Evolutionary conservation across 2,797 vertebrate genomes (phyloP).

Genomic region (Podarcis lilfordi): DNA sequence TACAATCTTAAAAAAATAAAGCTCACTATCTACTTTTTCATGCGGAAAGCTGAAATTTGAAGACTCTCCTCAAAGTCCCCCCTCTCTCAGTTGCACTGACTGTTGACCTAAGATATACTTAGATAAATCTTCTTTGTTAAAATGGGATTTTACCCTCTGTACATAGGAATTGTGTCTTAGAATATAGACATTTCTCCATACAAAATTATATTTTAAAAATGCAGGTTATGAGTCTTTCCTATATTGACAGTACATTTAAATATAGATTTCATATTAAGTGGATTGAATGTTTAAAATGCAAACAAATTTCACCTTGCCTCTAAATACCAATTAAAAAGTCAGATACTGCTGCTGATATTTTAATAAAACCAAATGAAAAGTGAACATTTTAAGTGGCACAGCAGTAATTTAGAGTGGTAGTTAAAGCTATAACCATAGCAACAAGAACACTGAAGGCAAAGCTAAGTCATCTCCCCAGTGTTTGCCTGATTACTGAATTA

Average conservation of each 20-base stretch:
- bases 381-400: slow-evolving; percentile 15
- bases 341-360: slow-evolving; percentile 34
- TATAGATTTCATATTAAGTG: slow-evolving; percentile 38
- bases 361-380: slow-evolving; percentile 44
- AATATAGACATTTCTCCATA: background rate
- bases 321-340: slow-evolving; percentile 40
- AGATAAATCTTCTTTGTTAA: background rate
- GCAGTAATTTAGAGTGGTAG: slow-evolving; percentile 36
- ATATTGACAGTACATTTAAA: slow-evolving; percentile 32
- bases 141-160: background rate
- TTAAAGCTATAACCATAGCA: slow-evolving; percentile 50
- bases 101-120: background rate
- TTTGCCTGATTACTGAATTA: slow-evolving; percentile 42
- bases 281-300: slow-evolving; percentile 13
- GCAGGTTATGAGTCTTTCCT: slow-evolving; percentile 5
- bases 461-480: background rate
- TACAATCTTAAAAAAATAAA: background rate
- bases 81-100: too few relatives aligned
- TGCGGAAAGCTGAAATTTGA: background rate
- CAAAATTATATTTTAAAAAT: background rate
- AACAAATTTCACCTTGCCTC: slow-evolving; percentile 9
- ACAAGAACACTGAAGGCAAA: slow-evolving; percentile 33
- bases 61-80: background rate
- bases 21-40: background rate
- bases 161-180: background rate